Conservation (phyloP, 2,113 vertebrate species). For the Sapayoa aenigma region DNA sequence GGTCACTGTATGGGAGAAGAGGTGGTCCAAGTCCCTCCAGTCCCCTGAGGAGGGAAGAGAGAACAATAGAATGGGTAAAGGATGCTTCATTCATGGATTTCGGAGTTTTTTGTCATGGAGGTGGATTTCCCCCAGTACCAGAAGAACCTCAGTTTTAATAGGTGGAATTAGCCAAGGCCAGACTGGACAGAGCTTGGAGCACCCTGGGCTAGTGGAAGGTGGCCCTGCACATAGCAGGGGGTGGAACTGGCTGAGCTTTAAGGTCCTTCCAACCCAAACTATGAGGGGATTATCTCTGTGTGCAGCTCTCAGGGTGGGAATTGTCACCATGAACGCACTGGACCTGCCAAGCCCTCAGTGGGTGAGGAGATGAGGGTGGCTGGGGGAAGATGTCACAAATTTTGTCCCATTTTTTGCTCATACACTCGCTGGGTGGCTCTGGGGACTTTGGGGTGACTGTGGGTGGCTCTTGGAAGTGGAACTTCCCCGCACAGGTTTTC, state of each 20-base stretch:
- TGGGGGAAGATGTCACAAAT: fast-evolving
- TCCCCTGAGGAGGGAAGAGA: background rate
- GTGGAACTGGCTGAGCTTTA: background rate
- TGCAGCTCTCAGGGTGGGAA: no score
- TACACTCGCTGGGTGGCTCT: fast-evolving
- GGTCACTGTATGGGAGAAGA: fast-evolving
- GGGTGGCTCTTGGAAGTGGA: background rate
- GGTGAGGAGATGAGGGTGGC: fast-evolving
- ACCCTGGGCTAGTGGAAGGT: background rate
- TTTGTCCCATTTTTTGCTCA: background rate
- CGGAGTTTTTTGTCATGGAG: background rate
- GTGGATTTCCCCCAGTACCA: background rate
- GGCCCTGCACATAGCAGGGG: background rate
- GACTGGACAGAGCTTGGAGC: background rate
- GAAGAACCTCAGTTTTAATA: fast-evolving
- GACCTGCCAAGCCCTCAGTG: background rate
- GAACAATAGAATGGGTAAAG: fast-evolving
- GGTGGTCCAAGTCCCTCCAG: background rate
- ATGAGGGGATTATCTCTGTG: background rate
- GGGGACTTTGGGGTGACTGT: fast-evolving
- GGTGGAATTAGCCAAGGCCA: fast-evolving
- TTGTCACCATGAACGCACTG: fast-evolving
- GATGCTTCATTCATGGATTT: background rate
- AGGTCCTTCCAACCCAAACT: background rate
- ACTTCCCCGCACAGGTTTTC: fast-evolving